phyloP scores from a whole-genome alignment of 1,140 invertebrate species.

The Himalopsyche phryganea region DNA sequence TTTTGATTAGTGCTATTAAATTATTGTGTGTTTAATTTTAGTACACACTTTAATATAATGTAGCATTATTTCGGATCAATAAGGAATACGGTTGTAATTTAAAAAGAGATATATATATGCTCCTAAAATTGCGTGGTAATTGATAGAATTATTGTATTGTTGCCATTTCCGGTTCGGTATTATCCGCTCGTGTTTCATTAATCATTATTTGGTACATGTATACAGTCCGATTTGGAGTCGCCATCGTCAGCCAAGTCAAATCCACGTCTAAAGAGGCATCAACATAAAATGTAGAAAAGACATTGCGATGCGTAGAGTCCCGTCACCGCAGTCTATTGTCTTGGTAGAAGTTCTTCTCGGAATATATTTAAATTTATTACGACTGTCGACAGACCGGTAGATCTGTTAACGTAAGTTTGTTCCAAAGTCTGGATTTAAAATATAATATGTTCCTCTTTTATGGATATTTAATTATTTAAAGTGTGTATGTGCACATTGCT shows the following conservation, averaged over 20 bases:
- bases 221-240: neutral
- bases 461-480: too few relatives aligned
- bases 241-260: neutral
- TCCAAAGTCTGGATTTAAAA: too few relatives aligned
- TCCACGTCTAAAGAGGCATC: neutral
- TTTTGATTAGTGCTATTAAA: too few relatives aligned
- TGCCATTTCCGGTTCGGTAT: neutral
- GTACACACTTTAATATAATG: too few relatives aligned
- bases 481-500: too few relatives aligned
- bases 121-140: too few relatives aligned
- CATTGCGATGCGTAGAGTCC: slow-evolving; percentile 29
- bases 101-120: too few relatives aligned
- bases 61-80: too few relatives aligned
- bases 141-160: neutral
- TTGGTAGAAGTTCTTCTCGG: slow-evolving; percentile 28
- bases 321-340: slow-evolving; percentile 29
- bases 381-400: slow-evolving; percentile 16
- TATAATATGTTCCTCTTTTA: too few relatives aligned
- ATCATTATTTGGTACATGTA: neutral
- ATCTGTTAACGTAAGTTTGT: slow-evolving; percentile 21
- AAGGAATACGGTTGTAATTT: too few relatives aligned
- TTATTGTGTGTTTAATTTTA: too few relatives aligned
- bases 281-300: neutral
- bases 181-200: neutral
- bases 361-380: slow-evolving; percentile 34